These are phyloP conservation scores for Drosophila suzukii DNA, from an alignment of 1,140 invertebrate genomes.

Conservation along the genomic window DNA sequence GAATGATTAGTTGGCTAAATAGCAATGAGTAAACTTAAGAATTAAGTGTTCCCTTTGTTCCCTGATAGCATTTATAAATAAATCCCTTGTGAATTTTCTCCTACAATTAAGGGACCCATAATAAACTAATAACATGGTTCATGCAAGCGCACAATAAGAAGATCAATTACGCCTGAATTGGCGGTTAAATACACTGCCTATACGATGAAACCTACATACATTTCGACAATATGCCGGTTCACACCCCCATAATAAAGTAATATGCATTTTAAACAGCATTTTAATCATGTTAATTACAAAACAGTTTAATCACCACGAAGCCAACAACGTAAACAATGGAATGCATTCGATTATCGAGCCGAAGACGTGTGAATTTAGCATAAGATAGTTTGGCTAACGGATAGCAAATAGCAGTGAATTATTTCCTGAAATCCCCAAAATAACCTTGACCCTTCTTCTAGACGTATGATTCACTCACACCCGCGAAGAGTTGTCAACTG, in stretches of 20 bases:
- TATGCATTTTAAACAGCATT: constrained; percentile 50
- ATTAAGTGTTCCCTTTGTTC: constrained; percentile 9
- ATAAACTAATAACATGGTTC: constrained; percentile 27
- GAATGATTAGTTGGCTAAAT: too few relatives aligned
- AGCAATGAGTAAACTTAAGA: background rate
- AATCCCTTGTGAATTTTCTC: constrained; percentile 16
- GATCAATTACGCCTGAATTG: constrained; percentile 47
- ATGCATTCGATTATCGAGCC: constrained; percentile 7
- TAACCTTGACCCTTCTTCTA: constrained; percentile 37
- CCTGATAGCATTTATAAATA: background rate
- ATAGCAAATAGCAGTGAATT: background rate
- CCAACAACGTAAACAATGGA: constrained; percentile 14
- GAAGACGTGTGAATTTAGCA: constrained; percentile 38
- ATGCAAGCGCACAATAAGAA: constrained; percentile 39
- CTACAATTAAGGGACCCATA: constrained; percentile 22
- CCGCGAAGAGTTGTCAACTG: constrained; percentile 31
- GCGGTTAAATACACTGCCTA: constrained; percentile 31
- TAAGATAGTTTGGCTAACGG: background rate
- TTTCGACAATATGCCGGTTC: constrained; percentile 2
- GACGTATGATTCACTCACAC: constrained; percentile 20
- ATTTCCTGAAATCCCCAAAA: constrained; percentile 23
- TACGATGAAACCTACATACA: background rate
- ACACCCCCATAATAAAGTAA: constrained; percentile 42
- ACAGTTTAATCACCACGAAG: constrained; percentile 24
- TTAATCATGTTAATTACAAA: constrained; percentile 50